phyloP scores from a whole-genome alignment of 2,797 vertebrate species.

The Eulemur rubriventer region DNA sequence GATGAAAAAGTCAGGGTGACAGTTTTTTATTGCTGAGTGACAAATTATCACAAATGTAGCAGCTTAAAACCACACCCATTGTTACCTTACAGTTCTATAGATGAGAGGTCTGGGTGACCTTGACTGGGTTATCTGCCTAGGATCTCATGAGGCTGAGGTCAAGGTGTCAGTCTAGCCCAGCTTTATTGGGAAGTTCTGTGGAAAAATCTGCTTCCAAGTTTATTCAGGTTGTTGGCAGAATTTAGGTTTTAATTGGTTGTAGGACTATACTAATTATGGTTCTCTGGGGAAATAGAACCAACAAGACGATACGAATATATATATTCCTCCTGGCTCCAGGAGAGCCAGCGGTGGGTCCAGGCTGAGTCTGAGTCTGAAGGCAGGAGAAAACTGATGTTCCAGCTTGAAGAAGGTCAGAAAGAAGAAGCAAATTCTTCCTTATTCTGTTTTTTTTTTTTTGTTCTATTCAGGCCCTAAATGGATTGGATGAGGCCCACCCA shows the following conservation, averaged over 20 bases:
- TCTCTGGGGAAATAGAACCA: neutral
- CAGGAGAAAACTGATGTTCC: neutral
- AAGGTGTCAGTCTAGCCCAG: neutral
- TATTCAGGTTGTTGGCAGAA: neutral
- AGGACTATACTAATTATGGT: neutral
- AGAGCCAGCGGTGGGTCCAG: neutral
- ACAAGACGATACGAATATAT: neutral
- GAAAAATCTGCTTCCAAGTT: neutral
- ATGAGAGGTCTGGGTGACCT: neutral
- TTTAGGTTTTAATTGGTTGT: neutral
- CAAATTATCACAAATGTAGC: neutral
- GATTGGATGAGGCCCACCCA: neutral
- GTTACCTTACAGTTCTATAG: neutral
- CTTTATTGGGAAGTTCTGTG: neutral
- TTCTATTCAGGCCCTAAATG: neutral
- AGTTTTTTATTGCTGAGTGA: neutral
- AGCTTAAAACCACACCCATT: neutral
- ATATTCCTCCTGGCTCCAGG: no score
- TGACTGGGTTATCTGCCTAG: neutral
- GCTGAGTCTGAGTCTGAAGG: neutral
- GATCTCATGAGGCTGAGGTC: neutral
- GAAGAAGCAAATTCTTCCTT: neutral
- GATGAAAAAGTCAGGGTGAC: neutral
- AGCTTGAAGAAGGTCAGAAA: neutral
- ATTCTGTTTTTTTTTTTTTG: neutral